A percentile compares a stretch with the other conserved stretches of the same genome.
These are phyloP conservation scores for Spermophilus dauricus DNA, from an alignment of 2,113 vertebrate species.

Conservation along the genomic window DNA sequence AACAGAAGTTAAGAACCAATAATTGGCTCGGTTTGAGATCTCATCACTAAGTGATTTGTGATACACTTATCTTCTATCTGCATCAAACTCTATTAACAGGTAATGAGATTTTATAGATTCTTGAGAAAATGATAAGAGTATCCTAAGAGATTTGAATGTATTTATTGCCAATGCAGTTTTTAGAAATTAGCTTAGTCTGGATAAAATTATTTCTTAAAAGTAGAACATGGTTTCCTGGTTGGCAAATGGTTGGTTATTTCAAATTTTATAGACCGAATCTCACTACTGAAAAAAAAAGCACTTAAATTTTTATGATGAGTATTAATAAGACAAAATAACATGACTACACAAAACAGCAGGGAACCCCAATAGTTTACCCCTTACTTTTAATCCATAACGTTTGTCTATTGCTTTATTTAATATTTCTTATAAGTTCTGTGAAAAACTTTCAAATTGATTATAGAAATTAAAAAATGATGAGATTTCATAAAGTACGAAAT, in stretches of 20 bases:
- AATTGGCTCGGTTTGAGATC: constrained; percentile 73
- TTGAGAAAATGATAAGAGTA: constrained; percentile 51
- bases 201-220: constrained; percentile 42
- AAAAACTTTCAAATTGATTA: neutral
- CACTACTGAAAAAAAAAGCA: neutral
- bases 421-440: neutral
- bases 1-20: constrained; percentile 84
- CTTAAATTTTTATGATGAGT: neutral
- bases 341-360: neutral
- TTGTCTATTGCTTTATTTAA: constrained; percentile 36
- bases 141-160: neutral
- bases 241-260: constrained; percentile 5
- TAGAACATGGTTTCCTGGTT: neutral
- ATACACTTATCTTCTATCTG: constrained; percentile 75
- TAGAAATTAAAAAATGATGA: neutral
- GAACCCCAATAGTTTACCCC: neutral
- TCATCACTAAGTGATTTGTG: constrained; percentile 82
- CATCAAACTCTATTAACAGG: constrained; percentile 83
- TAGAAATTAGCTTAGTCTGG: constrained; percentile 64
- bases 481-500: neutral
- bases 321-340: neutral
- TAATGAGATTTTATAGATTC: constrained; percentile 83
- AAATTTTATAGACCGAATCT: neutral
- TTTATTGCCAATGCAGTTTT: constrained; percentile 55
- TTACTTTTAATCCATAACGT: neutral